Percentiles rank a stretch among this genome's conserved stretches.
Conservation (phyloP, 1,140 invertebrate genomes). For the Aporrectodea caliginosa region DNA sequence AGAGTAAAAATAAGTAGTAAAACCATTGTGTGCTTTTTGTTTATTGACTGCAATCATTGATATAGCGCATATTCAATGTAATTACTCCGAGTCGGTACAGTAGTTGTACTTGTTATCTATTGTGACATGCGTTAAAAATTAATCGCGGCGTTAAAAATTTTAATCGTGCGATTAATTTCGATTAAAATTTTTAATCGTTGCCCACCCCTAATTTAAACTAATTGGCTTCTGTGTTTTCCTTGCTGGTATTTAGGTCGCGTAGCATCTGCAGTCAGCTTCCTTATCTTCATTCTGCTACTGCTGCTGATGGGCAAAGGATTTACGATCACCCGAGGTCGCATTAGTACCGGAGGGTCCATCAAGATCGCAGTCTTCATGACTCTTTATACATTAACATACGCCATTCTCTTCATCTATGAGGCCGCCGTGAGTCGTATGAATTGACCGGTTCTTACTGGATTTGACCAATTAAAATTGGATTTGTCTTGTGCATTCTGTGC, state of each 20-base stretch:
- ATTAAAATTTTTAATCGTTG: background rate
- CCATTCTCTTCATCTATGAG: constrained; percentile 73
- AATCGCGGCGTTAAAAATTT: background rate
- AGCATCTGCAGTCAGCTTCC: constrained; percentile 67
- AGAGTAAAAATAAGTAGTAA: no score
- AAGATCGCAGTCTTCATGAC: constrained; percentile 76
- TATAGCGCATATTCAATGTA: no score
- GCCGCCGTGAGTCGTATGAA: constrained; percentile 59
- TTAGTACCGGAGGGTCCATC: constrained; percentile 58
- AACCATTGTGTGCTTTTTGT: no score
- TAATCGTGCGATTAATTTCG: background rate
- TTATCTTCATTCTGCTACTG: constrained; percentile 69
- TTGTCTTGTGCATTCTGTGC: background rate
- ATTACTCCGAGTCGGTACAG: no score
- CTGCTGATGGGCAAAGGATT: constrained; percentile 82
- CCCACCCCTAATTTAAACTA: no score
- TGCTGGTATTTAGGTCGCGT: constrained; percentile 61
- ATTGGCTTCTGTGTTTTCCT: background rate
- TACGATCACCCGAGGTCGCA: constrained; percentile 76
- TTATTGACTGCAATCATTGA: no score
- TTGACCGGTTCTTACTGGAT: background rate
- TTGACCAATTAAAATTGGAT: background rate
- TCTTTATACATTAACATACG: constrained; percentile 66
- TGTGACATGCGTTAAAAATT: background rate
- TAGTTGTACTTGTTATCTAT: constrained; percentile 17